Percentiles rank a stretch among this genome's conserved stretches.
Conservation (phyloP, 2,888 invertebrate genomes). For the Lepidochrysops patricia region DNA sequence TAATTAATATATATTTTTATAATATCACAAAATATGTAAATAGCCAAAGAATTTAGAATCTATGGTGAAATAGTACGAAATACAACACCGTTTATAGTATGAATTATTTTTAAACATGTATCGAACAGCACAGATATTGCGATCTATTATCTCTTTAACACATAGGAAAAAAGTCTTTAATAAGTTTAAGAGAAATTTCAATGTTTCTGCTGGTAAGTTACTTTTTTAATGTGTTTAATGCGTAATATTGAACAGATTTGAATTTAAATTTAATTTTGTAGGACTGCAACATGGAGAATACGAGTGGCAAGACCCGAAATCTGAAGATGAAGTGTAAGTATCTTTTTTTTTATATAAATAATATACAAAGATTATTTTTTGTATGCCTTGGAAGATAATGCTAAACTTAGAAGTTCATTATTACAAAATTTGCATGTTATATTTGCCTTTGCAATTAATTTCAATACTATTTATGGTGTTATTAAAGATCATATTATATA, state of each 20-base stretch:
- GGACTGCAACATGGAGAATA: slow-evolving; percentile 83
- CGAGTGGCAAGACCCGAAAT: slow-evolving; percentile 94
- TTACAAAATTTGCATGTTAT: no score
- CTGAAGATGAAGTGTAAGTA: slow-evolving; percentile 91
- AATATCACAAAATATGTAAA: no score
- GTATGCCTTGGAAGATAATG: no score
- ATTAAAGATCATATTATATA: no score
- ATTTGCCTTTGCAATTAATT: no score
- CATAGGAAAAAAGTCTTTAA: slow-evolving; percentile 22
- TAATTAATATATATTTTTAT: no score
- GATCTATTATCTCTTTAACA: neutral
- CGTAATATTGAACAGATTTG: slow-evolving; percentile 12
- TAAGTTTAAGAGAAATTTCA: slow-evolving; percentile 34
- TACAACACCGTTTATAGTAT: no score
- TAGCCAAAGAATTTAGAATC: neutral
- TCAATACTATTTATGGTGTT: no score
- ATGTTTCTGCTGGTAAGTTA: slow-evolving; percentile 40
- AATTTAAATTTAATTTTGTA: slow-evolving; percentile 32
- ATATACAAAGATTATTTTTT: slow-evolving; percentile 7
- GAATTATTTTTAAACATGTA: slow-evolving; percentile 32
- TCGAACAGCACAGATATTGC: slow-evolving; percentile 15
- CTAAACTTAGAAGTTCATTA: no score
- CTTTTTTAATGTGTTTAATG: slow-evolving; percentile 18
- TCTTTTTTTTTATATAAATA: neutral
- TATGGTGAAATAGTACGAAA: no score